Evolutionary conservation across 1,140 invertebrate species (phyloP).

Genomic region (Drosophila punjabiensis): DNA sequence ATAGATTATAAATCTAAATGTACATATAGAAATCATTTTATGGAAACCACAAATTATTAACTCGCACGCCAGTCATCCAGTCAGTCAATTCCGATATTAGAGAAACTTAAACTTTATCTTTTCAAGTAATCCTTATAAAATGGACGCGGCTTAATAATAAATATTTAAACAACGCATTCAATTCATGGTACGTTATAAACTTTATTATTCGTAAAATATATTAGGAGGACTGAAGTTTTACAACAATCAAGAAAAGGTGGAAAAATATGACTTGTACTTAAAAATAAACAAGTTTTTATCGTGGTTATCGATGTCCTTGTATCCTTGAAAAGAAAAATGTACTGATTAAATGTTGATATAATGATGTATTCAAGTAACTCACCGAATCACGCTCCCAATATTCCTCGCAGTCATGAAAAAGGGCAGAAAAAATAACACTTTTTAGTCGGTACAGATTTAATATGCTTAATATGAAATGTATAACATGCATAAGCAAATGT

Average conservation of each 20-base stretch:
- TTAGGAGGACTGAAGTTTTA: background rate
- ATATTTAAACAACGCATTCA: background rate
- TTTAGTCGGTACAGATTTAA: conserved; percentile 1
- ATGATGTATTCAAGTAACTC: background rate
- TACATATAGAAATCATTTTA: too few species aligned
- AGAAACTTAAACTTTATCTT: background rate
- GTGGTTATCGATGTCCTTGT: background rate
- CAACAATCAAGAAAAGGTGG: background rate
- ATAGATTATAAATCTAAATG: too few species aligned
- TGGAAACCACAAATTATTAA: too few species aligned
- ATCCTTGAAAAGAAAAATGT: background rate
- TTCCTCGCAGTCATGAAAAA: background rate
- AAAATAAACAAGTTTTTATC: background rate
- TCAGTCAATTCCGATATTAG: background rate
- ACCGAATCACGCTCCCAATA: conserved; percentile 3
- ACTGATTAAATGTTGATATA: background rate
- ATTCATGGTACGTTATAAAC: conserved; percentile 1
- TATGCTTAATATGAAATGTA: background rate
- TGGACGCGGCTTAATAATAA: background rate
- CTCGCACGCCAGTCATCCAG: background rate
- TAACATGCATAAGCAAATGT: conserved; percentile 31
- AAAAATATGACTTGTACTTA: background rate
- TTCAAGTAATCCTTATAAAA: background rate
- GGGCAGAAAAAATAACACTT: conserved; percentile 4
- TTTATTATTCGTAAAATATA: conserved; percentile 9